Percentiles rank a stretch among this genome's conserved stretches.
These are phyloP conservation scores for Hafferia zeledoni DNA, from an alignment of 2,797 vertebrate species.

Conservation along the genomic window DNA sequence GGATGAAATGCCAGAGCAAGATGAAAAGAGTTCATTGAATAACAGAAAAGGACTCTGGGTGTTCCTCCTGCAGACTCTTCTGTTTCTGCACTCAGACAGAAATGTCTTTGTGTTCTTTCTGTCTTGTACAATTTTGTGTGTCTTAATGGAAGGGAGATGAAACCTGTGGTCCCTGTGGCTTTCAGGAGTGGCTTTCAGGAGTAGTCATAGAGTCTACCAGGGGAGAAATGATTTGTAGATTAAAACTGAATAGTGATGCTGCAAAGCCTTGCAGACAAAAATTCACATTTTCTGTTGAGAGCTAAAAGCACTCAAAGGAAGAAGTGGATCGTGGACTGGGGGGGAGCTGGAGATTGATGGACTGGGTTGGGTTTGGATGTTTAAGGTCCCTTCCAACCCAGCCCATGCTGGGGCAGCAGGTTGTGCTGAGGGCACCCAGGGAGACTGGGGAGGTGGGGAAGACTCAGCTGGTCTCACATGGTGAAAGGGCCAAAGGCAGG, in stretches of 20 bases:
- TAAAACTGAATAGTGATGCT: neutral
- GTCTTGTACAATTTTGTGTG: neutral
- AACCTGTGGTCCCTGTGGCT: neutral
- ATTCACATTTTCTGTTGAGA: neutral
- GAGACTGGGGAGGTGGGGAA: neutral
- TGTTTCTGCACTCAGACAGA: neutral
- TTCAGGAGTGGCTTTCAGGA: neutral
- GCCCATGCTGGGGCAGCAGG: neutral
- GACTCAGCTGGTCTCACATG: rapidly evolving
- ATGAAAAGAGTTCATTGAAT: neutral
- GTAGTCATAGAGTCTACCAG: neutral
- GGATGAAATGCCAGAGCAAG: neutral
- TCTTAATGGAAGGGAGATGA: neutral
- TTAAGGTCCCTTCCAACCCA: neutral
- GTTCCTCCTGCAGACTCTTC: neutral
- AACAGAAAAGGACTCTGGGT: neutral
- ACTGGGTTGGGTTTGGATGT: neutral
- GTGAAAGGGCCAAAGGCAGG: neutral
- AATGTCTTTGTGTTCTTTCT: neutral
- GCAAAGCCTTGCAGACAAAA: neutral
- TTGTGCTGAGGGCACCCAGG: neutral
- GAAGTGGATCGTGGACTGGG: neutral
- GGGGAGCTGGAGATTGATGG: neutral
- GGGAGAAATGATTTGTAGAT: neutral
- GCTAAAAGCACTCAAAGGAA: neutral